Conservation (phyloP, 1,140 invertebrate species). For the Eueides isabella region DNA sequence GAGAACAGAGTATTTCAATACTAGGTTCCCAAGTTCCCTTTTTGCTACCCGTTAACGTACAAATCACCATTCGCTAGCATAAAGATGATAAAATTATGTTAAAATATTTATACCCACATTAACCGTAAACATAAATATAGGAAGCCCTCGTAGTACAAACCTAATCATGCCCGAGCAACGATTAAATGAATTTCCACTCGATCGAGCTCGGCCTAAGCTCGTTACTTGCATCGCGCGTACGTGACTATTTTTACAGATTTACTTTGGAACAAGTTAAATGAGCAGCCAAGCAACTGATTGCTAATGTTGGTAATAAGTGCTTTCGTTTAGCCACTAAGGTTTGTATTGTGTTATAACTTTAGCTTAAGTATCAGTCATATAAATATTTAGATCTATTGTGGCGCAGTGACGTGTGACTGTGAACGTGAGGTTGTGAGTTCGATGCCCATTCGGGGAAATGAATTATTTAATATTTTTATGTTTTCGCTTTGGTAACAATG, state of each 20-base stretch:
- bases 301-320: constrained; percentile 14
- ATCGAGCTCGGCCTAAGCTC: constrained; percentile 25
- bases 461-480: too few species aligned
- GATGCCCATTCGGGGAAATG: too few species aligned
- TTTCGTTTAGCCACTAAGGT: neutral
- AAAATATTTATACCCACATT: neutral
- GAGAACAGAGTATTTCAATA: too few species aligned
- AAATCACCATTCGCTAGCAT: too few species aligned
- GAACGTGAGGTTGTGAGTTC: too few species aligned
- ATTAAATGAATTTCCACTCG: constrained; percentile 30
- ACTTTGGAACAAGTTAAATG: constrained; percentile 17
- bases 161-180: constrained; percentile 18
- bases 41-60: too few species aligned
- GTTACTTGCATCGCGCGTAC: constrained; percentile 25
- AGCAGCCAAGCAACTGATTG: constrained; percentile 1
- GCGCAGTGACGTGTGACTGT: too few species aligned
- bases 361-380: neutral
- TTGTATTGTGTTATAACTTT: neutral
- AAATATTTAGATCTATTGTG: neutral
- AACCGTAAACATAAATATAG: constrained; percentile 7
- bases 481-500: too few species aligned
- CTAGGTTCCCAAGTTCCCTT: too few species aligned
- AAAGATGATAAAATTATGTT: constrained; percentile 11
- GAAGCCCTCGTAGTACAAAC: constrained; percentile 20
- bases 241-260: constrained; percentile 31